Evolutionary conservation across 2,797 vertebrate species (phyloP).

Genomic region (Potorous gilbertii): DNA sequence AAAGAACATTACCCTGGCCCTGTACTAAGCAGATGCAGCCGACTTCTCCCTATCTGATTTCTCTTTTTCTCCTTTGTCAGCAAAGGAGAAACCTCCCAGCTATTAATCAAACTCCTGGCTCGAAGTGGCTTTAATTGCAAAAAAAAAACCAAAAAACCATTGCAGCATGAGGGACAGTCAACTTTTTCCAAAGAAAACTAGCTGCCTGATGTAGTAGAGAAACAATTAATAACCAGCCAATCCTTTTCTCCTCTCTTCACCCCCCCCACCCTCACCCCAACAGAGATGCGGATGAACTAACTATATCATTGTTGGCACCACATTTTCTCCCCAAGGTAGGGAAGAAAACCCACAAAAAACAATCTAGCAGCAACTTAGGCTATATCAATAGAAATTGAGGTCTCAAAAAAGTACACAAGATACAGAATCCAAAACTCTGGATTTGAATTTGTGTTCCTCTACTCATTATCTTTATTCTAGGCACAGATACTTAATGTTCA

Average conservation of each 20-base stretch:
- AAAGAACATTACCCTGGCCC: slow-evolving; percentile 54
- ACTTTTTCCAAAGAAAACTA: slow-evolving; percentile 64
- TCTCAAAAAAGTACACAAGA: not conserved
- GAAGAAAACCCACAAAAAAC: slow-evolving; percentile 34
- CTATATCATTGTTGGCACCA: slow-evolving; percentile 69
- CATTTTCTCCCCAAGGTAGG: slow-evolving; percentile 26
- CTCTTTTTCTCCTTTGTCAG: slow-evolving; percentile 73
- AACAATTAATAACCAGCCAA: slow-evolving; percentile 55
- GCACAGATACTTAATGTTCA: not conserved
- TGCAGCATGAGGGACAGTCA: slow-evolving; percentile 57
- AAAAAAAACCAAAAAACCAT: slow-evolving; percentile 62
- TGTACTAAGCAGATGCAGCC: slow-evolving; percentile 58
- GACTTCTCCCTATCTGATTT: slow-evolving; percentile 69
- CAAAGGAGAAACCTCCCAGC: slow-evolving; percentile 76
- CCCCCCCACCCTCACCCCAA: slow-evolving; percentile 30
- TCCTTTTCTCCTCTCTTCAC: not conserved
- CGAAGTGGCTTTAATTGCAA: slow-evolving; percentile 69
- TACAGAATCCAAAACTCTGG: not conserved
- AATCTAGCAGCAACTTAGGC: slow-evolving; percentile 11
- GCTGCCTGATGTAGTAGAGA: slow-evolving; percentile 45
- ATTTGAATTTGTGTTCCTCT: not conserved
- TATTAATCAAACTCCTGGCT: slow-evolving; percentile 74
- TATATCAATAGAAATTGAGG: not conserved
- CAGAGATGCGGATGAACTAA: slow-evolving; percentile 70
- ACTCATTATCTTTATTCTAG: not conserved